Conservation (phyloP, 2,797 vertebrate species). For the Fistularia tabacaria region DNA sequence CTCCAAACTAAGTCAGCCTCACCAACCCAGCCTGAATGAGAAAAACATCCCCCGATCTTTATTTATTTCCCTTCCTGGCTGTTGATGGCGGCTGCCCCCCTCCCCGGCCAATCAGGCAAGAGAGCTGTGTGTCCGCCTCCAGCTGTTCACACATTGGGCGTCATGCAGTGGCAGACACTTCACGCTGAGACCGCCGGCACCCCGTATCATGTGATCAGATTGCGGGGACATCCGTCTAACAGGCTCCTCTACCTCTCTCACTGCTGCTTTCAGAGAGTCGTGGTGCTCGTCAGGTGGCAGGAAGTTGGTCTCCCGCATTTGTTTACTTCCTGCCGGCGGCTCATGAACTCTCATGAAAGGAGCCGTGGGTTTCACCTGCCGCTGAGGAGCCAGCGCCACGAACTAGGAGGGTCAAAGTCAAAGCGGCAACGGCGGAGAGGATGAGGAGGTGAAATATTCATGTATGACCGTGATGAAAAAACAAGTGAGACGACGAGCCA, state of each 20-base stretch:
- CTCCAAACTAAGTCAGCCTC: too few relatives aligned
- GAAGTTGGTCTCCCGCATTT: neutral
- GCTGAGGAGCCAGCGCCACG: slow-evolving; percentile 4
- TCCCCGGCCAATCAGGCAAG: slow-evolving; percentile 62
- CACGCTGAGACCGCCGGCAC: slow-evolving; percentile 43
- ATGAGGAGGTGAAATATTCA: slow-evolving; percentile 36
- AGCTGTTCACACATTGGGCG: slow-evolving; percentile 52
- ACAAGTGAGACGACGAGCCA: neutral
- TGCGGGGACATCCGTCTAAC: slow-evolving; percentile 34
- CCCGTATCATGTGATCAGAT: slow-evolving; percentile 34
- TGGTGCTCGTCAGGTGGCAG: slow-evolving; percentile 11
- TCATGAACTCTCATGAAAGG: slow-evolving; percentile 28
- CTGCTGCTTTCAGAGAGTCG: neutral
- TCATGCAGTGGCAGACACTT: slow-evolving; percentile 50
- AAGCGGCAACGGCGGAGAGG: slow-evolving; percentile 2
- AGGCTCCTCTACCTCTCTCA: slow-evolving; percentile 1
- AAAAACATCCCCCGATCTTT: slow-evolving; percentile 19
- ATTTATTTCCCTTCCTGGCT: slow-evolving; percentile 44
- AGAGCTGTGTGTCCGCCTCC: slow-evolving; percentile 56
- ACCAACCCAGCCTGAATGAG: slow-evolving; percentile 20
- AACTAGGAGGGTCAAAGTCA: slow-evolving; percentile 31
- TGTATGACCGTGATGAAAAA: slow-evolving; percentile 12
- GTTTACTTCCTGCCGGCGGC: slow-evolving; percentile 2
- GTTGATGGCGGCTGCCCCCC: slow-evolving; percentile 44
- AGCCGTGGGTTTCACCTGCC: slow-evolving; percentile 13